phyloP scores from a whole-genome alignment of 2,113 vertebrate species.

The Heterotilapia buettikoferi region DNA sequence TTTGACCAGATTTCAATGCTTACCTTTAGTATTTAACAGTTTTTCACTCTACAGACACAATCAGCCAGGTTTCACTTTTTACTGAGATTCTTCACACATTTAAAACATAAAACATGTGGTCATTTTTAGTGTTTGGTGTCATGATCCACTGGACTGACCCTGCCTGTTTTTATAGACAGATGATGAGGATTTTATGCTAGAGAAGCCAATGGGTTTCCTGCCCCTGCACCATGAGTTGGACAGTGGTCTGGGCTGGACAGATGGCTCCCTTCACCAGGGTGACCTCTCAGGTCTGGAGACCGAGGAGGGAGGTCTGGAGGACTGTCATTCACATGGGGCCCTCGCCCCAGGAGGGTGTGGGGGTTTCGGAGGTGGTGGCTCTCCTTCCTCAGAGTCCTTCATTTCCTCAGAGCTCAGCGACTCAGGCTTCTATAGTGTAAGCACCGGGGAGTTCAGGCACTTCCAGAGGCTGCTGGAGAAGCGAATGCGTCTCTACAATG shows the following conservation, averaged over 20 bases:
- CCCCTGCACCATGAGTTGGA: conserved; percentile 72
- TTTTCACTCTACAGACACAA: not conserved
- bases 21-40: not conserved
- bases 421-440: conserved; percentile 72
- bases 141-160: not conserved
- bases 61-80: not conserved
- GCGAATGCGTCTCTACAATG: conserved; percentile 69
- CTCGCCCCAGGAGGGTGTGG: conserved; percentile 49
- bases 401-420: conserved; percentile 71
- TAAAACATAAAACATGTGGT: not conserved
- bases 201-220: conserved; percentile 57
- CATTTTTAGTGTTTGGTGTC: not conserved
- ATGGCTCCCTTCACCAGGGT: conserved; percentile 71
- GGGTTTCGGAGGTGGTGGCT: conserved; percentile 45
- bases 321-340: conserved; percentile 46
- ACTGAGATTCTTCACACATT: not conserved
- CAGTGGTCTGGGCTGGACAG: conserved; percentile 72
- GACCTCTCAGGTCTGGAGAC: conserved; percentile 73
- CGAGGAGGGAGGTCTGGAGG: conserved; percentile 71
- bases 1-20: not conserved
- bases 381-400: conserved; percentile 66
- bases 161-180: conserved; percentile 56
- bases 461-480: conserved; percentile 76
- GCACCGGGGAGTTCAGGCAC: conserved; percentile 70
- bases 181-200: conserved; percentile 63